Evolutionary conservation across 2,888 invertebrate species (phyloP), one percentile per base, ranked within the genome.

Genomic region (Callyntrura sp.): DNA sequence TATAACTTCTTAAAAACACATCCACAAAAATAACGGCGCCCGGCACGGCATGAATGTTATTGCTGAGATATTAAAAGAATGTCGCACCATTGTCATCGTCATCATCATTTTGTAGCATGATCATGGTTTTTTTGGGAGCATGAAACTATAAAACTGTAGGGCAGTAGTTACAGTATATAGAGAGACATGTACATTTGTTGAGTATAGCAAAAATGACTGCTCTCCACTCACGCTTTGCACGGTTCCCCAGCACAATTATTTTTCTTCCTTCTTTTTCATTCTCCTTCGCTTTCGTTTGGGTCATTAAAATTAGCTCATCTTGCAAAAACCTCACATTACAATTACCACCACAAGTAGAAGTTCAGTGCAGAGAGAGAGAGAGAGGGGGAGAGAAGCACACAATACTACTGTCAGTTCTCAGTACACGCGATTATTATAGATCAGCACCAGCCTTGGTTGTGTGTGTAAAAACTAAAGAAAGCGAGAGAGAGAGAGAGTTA

Each of bases 271-370:
- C 55, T 55, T 60, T 45, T 57, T 17, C 57, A 55, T 60, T 73
- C 68, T 17, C 43, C 45, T 35, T 51, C 62, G 60, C 23, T 76
- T 51, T 82, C 88, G 79, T 62, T 51, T 28, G 76, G 68, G 55
- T 90, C 89, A 90, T 90, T 90, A 90, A 90, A 90, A 90, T 90
- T 90, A 90, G 89, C 89, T 90, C 89, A 90, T 85, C 89, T 81
- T 78, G 85, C 85, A 45, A 81, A 90, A 90, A 90, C 81, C 81
- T 82, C 81, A 82, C 73, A 81, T 82, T 88, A 88, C 87, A 88
- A 88, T 88, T 88, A 88, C 87, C 60, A 60, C 60, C 57, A 12
- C 51, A 55, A 78, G 78, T 14, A 55, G 55, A 6, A 55, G 78
- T 55, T 25, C 51, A 55, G 51, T 28, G 78, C 11, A 14, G 25